A percentile compares a stretch with the other conserved stretches of the same genome.
Evolutionary conservation across 2,797 vertebrate genomes (phyloP).

Genomic region (Galagoides demidoff): DNA sequence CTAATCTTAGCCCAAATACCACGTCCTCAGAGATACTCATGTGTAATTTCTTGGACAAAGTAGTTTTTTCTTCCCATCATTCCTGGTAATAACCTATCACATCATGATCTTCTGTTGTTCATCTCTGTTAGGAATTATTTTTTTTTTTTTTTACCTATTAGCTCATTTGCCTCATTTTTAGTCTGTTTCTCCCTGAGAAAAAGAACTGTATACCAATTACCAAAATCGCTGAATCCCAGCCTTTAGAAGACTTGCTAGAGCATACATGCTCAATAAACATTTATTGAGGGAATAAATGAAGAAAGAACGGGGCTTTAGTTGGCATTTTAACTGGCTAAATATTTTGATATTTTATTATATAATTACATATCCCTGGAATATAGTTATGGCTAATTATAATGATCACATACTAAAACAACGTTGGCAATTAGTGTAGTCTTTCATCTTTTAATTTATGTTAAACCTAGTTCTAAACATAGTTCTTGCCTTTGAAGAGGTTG

Average conservation of each 20-base stretch:
- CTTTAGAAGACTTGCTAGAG: neutral
- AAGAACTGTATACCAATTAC: neutral
- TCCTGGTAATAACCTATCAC: neutral
- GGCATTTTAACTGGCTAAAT: conserved; percentile 10
- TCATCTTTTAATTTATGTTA: conserved; percentile 10
- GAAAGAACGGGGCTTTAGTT: neutral
- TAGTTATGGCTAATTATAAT: conserved; percentile 18
- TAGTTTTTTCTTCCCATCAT: neutral
- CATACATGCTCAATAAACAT: neutral
- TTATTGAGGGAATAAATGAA: neutral
- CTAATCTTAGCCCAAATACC: neutral
- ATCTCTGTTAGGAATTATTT: conserved; percentile 4
- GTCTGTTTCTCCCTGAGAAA: neutral
- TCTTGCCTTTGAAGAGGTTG: neutral
- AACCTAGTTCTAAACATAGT: conserved; percentile 14
- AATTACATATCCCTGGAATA: neutral
- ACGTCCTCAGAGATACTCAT: neutral
- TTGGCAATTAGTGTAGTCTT: neutral
- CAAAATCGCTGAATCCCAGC: neutral
- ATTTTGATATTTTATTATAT: conserved; percentile 28
- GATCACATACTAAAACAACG: neutral
- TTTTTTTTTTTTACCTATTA: conserved; percentile 12
- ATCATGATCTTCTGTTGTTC: neutral
- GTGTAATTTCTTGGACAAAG: neutral
- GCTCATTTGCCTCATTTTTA: neutral